Evolutionary conservation across 2,888 invertebrate species (phyloP), one percentile per base, ranked within the genome.

Genomic region (Epicampocera succincta): DNA sequence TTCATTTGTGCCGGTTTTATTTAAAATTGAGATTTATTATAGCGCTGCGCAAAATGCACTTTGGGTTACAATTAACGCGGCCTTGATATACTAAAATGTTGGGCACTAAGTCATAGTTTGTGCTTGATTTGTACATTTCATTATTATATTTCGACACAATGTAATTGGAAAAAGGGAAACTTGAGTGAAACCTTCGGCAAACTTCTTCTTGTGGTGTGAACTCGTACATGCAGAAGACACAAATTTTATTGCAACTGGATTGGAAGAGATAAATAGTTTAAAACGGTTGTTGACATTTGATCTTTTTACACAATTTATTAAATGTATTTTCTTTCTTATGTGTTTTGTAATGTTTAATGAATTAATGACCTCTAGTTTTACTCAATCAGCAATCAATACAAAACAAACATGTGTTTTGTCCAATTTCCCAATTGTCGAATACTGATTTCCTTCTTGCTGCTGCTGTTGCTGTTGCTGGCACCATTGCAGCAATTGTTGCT

Each of bases 311-410:
- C 3, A 33, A n/a, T n/a, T n/a, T n/a, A n/a, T n/a, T 29, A 29
- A 4, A 29, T 6, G 6, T 29, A 54, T 60, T 44, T 61, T 13
- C 48, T 40, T 52, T 25, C n/a, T 29, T n/a, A 13, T 29, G 50
- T 25, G 5, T 46, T 50, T 15, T n/a, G 13, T 56, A 63, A 56
- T 61, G 71, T 33, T 72, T 75, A 78, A 82, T 78, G 78, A 82
- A 82, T 78, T 82, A 82, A 60, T 82, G 69, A 38, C 77, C 69
- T 74, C 65, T 71, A 74, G 68, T 82, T 82, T 71, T 75, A 74
- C 52, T 68, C 77, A 75, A 78, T 82, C 82, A 75, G 74, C 66
- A 71, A 75, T 75, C 75, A 82, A 78, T 66, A 61, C 63, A 65
- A 19, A 71, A 75, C 44, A 71, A 56, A 77, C 72, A 76, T 58